Evolutionary conservation across 1,140 invertebrate genomes (phyloP).

Genomic region (Galendromus occidentalis): DNA sequence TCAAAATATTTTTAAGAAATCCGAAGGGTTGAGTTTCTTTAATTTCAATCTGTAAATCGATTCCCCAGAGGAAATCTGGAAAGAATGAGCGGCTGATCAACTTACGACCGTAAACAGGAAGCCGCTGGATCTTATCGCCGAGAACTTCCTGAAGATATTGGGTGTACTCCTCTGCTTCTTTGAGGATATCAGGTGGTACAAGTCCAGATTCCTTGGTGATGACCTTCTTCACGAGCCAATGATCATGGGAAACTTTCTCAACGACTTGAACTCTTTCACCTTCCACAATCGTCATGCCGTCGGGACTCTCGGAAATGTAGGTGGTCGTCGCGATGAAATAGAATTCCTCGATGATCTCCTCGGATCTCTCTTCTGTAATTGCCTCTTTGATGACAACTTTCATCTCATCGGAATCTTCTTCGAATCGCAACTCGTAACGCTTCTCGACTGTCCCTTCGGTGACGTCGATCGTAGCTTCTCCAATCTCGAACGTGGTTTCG

Average conservation of each 20-base stretch:
- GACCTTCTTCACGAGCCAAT: constrained; percentile 79
- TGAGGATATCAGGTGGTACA: constrained; percentile 68
- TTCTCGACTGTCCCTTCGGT: constrained; percentile 19
- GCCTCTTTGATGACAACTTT: constrained; percentile 1
- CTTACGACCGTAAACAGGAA: constrained; percentile 77
- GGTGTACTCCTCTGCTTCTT: constrained; percentile 56
- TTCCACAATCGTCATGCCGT: constrained; percentile 66
- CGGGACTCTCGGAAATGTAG: constrained; percentile 64
- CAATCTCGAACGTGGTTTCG: constrained; percentile 17
- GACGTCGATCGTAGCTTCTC: constrained; percentile 17
- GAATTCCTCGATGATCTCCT: constrained; percentile 11
- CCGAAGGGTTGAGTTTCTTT: background rate
- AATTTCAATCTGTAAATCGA: background rate
- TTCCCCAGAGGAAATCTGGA: background rate
- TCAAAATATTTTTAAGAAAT: constrained; percentile 7
- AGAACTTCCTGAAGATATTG: constrained; percentile 64
- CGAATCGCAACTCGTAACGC: background rate
- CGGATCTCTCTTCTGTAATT: constrained; percentile 22
- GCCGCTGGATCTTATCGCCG: constrained; percentile 69
- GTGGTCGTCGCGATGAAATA: constrained; percentile 44
- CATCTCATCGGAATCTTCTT: background rate
- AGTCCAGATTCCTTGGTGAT: constrained; percentile 73
- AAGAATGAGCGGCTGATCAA: constrained; percentile 18
- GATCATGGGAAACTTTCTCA: constrained; percentile 45
- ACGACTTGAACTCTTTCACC: constrained; percentile 68